phyloP scores from a whole-genome alignment of 2,797 vertebrate genomes.

The Cichlasoma orientale region DNA sequence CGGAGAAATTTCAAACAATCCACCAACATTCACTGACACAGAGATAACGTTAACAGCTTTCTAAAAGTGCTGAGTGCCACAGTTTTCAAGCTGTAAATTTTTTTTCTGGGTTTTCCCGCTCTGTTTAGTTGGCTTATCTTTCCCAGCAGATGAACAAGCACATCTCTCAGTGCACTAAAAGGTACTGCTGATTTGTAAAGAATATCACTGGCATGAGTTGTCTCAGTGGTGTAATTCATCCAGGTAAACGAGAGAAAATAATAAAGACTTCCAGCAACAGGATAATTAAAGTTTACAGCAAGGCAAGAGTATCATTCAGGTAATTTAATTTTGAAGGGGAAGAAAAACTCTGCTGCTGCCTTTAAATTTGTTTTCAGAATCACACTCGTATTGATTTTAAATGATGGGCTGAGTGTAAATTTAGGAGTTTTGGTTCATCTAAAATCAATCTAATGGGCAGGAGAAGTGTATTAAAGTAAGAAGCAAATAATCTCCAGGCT shows the following conservation, averaged over 20 bases:
- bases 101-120: neutral
- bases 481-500: conserved; percentile 7
- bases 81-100: conserved; percentile 6
- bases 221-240: conserved; percentile 21
- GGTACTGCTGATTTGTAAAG: conserved; percentile 37
- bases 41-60: conserved; percentile 46
- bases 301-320: neutral
- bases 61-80: conserved; percentile 43
- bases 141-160: conserved; percentile 28
- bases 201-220: conserved; percentile 7
- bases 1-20: conserved; percentile 21
- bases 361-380: conserved; percentile 19
- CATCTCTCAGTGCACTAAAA: conserved; percentile 3
- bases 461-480: conserved; percentile 6
- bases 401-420: neutral
- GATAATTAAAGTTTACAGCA: conserved; percentile 5
- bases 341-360: conserved; percentile 14
- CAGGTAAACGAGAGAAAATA: conserved; percentile 32
- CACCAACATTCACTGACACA: conserved; percentile 1
- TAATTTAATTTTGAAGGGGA: conserved; percentile 19
- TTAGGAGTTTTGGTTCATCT: neutral
- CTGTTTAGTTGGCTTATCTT: conserved; percentile 36
- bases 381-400: conserved; percentile 34
- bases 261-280: conserved; percentile 20
- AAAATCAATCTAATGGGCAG: neutral